Conservation (phyloP, 2,888 invertebrate species). For the Synanthedon tipuliformis region DNA sequence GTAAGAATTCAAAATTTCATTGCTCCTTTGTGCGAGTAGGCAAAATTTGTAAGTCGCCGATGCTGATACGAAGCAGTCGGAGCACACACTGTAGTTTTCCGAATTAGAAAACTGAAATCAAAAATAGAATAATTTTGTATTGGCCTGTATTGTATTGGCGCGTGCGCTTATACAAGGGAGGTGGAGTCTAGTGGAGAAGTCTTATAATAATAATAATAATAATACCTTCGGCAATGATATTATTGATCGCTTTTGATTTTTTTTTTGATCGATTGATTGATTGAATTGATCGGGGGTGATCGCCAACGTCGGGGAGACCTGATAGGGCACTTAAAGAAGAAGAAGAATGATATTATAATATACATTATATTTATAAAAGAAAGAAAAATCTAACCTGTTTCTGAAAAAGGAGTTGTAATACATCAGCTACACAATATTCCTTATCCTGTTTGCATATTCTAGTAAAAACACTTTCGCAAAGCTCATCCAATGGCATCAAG, state of each 20-base stretch:
- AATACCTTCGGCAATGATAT: no score
- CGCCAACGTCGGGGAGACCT: no score
- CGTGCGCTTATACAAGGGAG: no score
- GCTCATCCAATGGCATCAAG: constrained; percentile 27
- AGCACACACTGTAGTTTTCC: constrained; percentile 39
- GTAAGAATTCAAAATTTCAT: constrained; percentile 38
- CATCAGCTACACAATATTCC: constrained; percentile 48
- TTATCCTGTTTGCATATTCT: constrained; percentile 37
- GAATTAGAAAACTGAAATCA: constrained; percentile 28
- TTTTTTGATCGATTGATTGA: no score
- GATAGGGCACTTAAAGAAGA: no score
- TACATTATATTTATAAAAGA: no score
- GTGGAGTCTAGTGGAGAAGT: no score
- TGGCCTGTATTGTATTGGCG: no score
- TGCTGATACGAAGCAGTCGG: constrained; percentile 37
- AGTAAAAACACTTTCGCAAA: constrained; percentile 44
- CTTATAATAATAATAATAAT: no score
- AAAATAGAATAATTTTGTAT: neutral
- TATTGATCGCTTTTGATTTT: no score
- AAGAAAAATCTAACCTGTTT: constrained; percentile 22
- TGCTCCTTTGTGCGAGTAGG: constrained; percentile 25
- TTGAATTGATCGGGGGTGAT: no score
- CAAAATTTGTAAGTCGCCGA: constrained; percentile 45
- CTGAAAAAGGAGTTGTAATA: constrained; percentile 31
- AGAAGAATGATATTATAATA: no score